phyloP scores from a whole-genome alignment of 2,888 invertebrate species.

The Pantelozetes paolii region DNA sequence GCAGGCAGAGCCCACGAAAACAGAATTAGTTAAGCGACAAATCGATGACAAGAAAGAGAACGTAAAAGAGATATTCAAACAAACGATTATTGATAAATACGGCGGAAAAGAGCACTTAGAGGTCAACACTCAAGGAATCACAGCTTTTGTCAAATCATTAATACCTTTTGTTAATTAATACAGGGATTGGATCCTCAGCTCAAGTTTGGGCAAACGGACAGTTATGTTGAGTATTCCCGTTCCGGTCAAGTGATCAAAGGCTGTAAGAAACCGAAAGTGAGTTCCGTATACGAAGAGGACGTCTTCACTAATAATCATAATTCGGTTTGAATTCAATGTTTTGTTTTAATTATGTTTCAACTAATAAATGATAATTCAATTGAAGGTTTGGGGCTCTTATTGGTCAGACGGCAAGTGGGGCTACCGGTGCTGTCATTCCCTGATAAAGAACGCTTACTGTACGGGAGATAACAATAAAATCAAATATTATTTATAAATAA shows the following conservation, averaged over 20 bases:
- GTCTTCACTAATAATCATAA: constrained; percentile 86
- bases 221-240: constrained; percentile 90
- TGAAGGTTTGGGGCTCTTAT: constrained; percentile 93
- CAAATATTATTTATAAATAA: constrained; percentile 6
- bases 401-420: constrained; percentile 95
- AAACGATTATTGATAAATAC: constrained; percentile 82
- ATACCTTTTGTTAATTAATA: too few species aligned
- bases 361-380: too few species aligned
- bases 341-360: too few species aligned
- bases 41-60: constrained; percentile 84
- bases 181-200: constrained; percentile 72
- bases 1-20: constrained; percentile 94
- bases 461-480: constrained; percentile 62
- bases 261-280: constrained; percentile 76
- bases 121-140: too few species aligned
- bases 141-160: too few species aligned
- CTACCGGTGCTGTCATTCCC: constrained; percentile 89
- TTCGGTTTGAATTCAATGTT: too few species aligned
- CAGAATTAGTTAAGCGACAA: constrained; percentile 83
- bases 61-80: constrained; percentile 74
- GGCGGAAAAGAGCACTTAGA: constrained; percentile 90
- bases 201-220: constrained; percentile 87
- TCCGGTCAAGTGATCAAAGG: constrained; percentile 77
- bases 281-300: constrained; percentile 91
- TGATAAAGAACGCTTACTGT: constrained; percentile 79